Base-by-base conservation (phyloP, 2,888 invertebrate species). In the Automeris io region DNA sequence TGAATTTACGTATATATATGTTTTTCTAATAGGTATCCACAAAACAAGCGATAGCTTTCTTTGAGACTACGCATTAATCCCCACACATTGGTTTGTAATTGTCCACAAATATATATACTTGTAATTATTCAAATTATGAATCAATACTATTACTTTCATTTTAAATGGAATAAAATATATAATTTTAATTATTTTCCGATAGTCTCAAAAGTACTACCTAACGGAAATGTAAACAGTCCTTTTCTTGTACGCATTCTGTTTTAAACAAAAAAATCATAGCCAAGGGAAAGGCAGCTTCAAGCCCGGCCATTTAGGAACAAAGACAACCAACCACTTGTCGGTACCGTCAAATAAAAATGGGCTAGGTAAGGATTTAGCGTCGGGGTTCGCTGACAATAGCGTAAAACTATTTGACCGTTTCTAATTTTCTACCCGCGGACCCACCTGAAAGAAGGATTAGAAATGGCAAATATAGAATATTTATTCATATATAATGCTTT, bases 321-420 rank as follows among this genome's bases (percentile, higher is more conserved):
- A 49, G 47, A 44, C 50, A 44, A 29, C 7, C n/a, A n/a, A 8
- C 7, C 13, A 18, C 5, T 16, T 16, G 23, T 23, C 32, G 32
- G 37, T 9, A 35, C 23, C 35, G 11, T 31, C 18, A 32, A 32
- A 32, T 18, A 16, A 37, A 36, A 37, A 36, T 22, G 32, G 11
- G 23, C 23, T 32, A 23, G 23, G 23, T 16, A 21, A 23, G 37
- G 37, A 37, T 37, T 56, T 52, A 52, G 55, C 53, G 56, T 52
- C 53, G 47, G 45, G 49, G 49, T 54, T 41, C 39, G 41, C 54
- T 48, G 53, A 63, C 66, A 63, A 61, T 51, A 42, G 45, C 42
- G 38, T 51, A 54, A n/a, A 51, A 37, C 49, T 55, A 52, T 59
- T 61, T 59, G 45, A 39, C 40, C 42, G 47, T 54, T 47, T 32